phyloP scores from a whole-genome alignment of 2,113 vertebrate genomes.

The Perca flavescens region DNA sequence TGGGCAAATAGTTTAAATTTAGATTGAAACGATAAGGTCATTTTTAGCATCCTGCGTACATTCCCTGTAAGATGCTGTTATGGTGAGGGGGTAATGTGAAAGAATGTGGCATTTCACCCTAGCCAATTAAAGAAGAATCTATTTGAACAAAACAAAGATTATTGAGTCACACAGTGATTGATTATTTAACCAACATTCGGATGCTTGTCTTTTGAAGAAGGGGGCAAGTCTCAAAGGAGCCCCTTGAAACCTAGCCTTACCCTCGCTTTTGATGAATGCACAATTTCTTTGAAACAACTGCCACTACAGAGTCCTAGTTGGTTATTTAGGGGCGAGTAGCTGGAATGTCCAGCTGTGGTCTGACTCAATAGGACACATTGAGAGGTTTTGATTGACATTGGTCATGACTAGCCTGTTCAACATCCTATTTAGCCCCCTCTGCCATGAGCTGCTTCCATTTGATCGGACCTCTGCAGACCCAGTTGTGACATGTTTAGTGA shows the following conservation, averaged over 20 bases:
- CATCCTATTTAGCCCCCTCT: slow-evolving; percentile 44
- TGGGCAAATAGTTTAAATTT: slow-evolving; percentile 45
- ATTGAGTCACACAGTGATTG: slow-evolving; percentile 58
- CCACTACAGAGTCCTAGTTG: slow-evolving; percentile 16
- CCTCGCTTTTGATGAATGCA: slow-evolving; percentile 55
- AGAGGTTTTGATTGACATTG: slow-evolving; percentile 63
- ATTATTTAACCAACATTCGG: slow-evolving; percentile 46
- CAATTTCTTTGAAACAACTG: slow-evolving; percentile 50
- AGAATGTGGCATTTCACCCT: slow-evolving; percentile 57
- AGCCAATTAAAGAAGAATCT: slow-evolving; percentile 54
- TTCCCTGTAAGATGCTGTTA: background rate
- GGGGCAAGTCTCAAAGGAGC: slow-evolving; percentile 30
- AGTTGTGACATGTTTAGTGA: slow-evolving; percentile 75
- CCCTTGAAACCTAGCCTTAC: slow-evolving; percentile 23
- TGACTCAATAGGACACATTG: slow-evolving; percentile 46
- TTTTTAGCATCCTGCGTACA: slow-evolving; percentile 14
- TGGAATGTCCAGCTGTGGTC: slow-evolving; percentile 65
- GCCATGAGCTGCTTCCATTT: slow-evolving; percentile 45
- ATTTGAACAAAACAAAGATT: slow-evolving; percentile 56
- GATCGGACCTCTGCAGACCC: slow-evolving; percentile 48
- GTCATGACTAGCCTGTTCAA: slow-evolving; percentile 57
- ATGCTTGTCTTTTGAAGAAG: slow-evolving; percentile 29
- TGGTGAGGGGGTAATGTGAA: slow-evolving; percentile 20
- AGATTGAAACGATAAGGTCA: slow-evolving; percentile 8
- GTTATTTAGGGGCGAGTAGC: slow-evolving; percentile 43